Evolutionary conservation across 2,797 vertebrate species (phyloP), one percentile per base, ranked within the genome.

Genomic region (Chelonia mydas): DNA sequence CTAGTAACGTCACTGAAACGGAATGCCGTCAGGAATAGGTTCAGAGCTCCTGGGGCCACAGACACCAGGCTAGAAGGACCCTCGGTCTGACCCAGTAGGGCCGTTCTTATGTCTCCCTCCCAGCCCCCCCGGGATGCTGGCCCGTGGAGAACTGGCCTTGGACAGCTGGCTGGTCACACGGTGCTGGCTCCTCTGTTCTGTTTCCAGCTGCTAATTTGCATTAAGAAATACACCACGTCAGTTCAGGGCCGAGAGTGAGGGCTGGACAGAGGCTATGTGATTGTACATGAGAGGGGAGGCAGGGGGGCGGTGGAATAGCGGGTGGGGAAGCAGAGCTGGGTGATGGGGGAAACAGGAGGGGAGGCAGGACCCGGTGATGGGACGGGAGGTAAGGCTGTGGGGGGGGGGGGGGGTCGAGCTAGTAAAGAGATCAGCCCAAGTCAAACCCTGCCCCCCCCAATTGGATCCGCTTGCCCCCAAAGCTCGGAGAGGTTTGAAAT

Each of bases 1-100:
- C 94, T 74, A 97, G 90, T 0, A 2, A 10, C 15, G 33, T 45
- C 86, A 95, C 98, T 98, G 87, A 28, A 72, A 76, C 0, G 3
- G 31, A 28, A 53, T 0, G 13, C 2, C 3, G 23, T 1, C 27
- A 27, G 51, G 11, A 53, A 8, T 6, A 13, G 1, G 8, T 0
- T 4, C 28, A 19, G 53, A 4, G 28, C 41, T 23, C 11, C 5
- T 0, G 53, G 1, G n/a, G 65, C n/a, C 31, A 4, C 5, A 23
- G 51, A n/a, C 7, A 2, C 28, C 19, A 61, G 61, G 33, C 16
- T 68, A 5, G 16, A n/a, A 1, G 61, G 61, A 1, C 33, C n/a
- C 8, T 37, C 2, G 8, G 61, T 5, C 17, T 37, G 61, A 37
- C 17, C 15, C 61, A 68, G n/a, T 1, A 11, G 3, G 33, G 61